Percentiles rank a stretch among this genome's conserved stretches.
phyloP scores from a whole-genome alignment of 2,113 vertebrate genomes.

The Heterocephalus glaber region DNA sequence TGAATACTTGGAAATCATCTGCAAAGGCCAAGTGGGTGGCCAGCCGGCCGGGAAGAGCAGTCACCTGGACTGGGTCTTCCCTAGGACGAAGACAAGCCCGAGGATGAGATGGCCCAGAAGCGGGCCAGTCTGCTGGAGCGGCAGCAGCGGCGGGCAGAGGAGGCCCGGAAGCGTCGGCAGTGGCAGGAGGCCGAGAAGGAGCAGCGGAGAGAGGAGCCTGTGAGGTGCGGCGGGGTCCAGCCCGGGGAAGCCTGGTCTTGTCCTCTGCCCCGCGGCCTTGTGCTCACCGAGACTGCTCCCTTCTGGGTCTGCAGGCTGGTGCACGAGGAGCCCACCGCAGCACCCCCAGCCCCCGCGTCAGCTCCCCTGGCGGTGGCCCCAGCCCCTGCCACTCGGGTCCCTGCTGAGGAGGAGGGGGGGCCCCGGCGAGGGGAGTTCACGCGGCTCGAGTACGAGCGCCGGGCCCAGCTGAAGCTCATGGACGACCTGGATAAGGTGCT shows the following conservation, averaged over 20 bases:
- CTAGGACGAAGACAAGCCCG: constrained; percentile 88
- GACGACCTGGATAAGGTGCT: constrained; percentile 94
- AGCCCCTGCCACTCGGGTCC: constrained; percentile 57
- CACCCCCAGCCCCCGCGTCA: background rate
- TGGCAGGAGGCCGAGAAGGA: constrained; percentile 93
- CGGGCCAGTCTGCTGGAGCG: constrained; percentile 91
- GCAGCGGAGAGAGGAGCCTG: constrained; percentile 85
- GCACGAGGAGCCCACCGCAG: constrained; percentile 42
- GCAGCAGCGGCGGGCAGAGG: constrained; percentile 92
- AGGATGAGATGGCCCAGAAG: constrained; percentile 93
- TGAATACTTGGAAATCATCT: background rate
- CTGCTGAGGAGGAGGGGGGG: constrained; percentile 83
- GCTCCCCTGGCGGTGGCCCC: background rate
- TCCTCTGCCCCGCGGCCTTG: fast-evolving
- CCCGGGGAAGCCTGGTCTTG: fast-evolving
- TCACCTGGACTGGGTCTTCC: background rate
- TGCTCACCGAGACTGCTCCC: fast-evolving
- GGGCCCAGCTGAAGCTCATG: constrained; percentile 95
- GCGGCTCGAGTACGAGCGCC: constrained; percentile 89
- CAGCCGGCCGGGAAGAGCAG: background rate
- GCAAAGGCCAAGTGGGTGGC: background rate
- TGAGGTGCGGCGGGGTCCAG: constrained; percentile 63
- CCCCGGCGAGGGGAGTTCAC: constrained; percentile 91
- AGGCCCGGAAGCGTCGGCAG: constrained; percentile 88
- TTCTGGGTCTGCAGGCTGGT: constrained; percentile 42